Percentiles rank a stretch among this genome's conserved stretches.
These are phyloP conservation scores for Notodonta ziczac DNA, from an alignment of 2,888 invertebrate species.

Conservation along the genomic window DNA sequence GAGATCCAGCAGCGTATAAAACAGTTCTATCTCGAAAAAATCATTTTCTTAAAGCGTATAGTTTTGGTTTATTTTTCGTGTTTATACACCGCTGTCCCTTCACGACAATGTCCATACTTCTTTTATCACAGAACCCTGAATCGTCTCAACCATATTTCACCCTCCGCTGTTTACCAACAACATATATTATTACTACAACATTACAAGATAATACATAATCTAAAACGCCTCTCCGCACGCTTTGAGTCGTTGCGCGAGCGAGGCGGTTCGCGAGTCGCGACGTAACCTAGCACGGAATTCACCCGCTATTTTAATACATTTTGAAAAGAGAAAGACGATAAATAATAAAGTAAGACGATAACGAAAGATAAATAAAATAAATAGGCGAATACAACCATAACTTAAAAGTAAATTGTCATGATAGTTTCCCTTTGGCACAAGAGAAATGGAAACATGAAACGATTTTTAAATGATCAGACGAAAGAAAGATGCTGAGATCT, in stretches of 20 bases:
- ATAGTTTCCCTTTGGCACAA: slow-evolving; percentile 75
- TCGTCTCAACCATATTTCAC: slow-evolving; percentile 43
- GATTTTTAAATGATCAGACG: slow-evolving; percentile 49
- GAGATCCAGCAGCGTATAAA: slow-evolving; percentile 48
- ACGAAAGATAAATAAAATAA: slow-evolving; percentile 66
- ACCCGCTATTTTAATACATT: slow-evolving; percentile 20
- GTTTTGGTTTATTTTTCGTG: slow-evolving; percentile 30
- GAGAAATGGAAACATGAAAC: slow-evolving; percentile 58
- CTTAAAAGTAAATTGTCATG: slow-evolving; percentile 70
- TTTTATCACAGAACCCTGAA: slow-evolving; percentile 73
- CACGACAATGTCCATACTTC: slow-evolving; percentile 46
- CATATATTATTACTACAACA: slow-evolving; percentile 39
- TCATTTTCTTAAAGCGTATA: slow-evolving; percentile 9
- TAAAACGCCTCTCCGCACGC: neutral
- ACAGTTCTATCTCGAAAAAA: slow-evolving; percentile 12
- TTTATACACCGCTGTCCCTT: slow-evolving; percentile 43
- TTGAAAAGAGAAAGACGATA: slow-evolving; percentile 35
- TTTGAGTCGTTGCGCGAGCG: neutral
- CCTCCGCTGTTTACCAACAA: slow-evolving; percentile 49
- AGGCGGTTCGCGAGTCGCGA: slow-evolving; percentile 7
- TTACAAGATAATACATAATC: slow-evolving; percentile 24
- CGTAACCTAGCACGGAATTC: slow-evolving; percentile 19
- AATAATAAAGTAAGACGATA: slow-evolving; percentile 31
- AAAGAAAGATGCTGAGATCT: slow-evolving; percentile 72
- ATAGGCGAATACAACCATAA: slow-evolving; percentile 61